A percentile compares a stretch with the other conserved stretches of the same genome.
Evolutionary conservation across 1,140 invertebrate genomes (phyloP).

Genomic region (Sweltsa coloradensis): DNA sequence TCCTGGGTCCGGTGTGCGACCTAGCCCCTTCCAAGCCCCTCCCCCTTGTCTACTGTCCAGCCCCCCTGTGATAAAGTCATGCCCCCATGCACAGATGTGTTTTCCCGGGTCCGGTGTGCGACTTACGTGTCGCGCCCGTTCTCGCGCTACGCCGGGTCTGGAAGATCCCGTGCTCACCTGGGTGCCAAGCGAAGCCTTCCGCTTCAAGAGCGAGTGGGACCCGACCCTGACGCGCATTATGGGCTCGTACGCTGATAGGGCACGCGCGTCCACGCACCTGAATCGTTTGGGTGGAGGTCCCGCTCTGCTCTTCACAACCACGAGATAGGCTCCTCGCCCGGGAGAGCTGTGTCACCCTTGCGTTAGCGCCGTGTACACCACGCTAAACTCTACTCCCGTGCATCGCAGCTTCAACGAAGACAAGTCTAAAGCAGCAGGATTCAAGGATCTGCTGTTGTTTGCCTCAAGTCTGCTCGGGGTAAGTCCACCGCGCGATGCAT

Average conservation of each 20-base stretch:
- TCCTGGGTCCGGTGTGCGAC: too few relatives aligned
- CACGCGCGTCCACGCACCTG: constrained; percentile 50
- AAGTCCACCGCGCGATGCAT: constrained; percentile 36
- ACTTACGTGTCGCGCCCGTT: constrained; percentile 85
- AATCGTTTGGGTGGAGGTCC: constrained; percentile 57
- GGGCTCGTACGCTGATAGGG: constrained; percentile 66
- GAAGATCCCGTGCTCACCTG: constrained; percentile 80
- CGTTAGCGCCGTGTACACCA: constrained; percentile 50
- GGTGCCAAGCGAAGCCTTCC: constrained; percentile 68
- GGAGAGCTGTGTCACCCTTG: constrained; percentile 63
- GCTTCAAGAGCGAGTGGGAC: constrained; percentile 51
- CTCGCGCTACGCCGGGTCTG: constrained; percentile 77
- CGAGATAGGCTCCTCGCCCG: constrained; percentile 34
- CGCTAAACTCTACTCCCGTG: constrained; percentile 40
- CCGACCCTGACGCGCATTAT: constrained; percentile 74
- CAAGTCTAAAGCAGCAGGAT: constrained; percentile 33
- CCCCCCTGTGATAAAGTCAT: too few relatives aligned
- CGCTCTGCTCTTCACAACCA: constrained; percentile 61
- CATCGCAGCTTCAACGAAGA: constrained; percentile 50
- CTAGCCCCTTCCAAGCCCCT: too few relatives aligned
- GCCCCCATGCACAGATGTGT: constrained; percentile 50
- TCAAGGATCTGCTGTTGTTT: constrained; percentile 46
- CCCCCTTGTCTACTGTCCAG: too few relatives aligned
- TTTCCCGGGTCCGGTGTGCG: constrained; percentile 83
- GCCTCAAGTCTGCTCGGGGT: constrained; percentile 63